These are phyloP conservation scores for Orycteropus afer DNA, from an alignment of 2,113 vertebrate genomes.

Conservation along the genomic window DNA sequence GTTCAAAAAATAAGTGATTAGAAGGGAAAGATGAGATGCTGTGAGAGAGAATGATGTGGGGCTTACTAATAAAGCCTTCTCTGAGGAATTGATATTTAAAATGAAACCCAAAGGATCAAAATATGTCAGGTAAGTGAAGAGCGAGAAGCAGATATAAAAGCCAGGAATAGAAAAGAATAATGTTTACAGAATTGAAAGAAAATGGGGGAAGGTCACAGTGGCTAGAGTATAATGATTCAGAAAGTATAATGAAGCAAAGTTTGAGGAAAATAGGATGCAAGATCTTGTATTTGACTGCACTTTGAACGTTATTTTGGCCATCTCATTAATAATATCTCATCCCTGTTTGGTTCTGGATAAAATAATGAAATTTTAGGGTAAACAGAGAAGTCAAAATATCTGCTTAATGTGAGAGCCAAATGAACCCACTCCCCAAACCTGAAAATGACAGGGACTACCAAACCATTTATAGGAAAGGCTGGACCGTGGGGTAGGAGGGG, in stretches of 20 bases:
- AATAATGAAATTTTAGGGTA: not conserved
- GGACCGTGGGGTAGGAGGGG: too few species aligned
- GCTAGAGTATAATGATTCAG: not conserved
- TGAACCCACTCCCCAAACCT: accelerated
- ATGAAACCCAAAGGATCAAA: not conserved
- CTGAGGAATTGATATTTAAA: too few species aligned
- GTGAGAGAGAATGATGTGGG: not conserved
- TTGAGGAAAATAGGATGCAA: not conserved
- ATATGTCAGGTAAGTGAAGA: not conserved
- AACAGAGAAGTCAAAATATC: not conserved
- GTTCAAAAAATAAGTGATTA: not conserved
- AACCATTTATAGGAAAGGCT: not conserved
- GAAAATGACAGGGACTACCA: not conserved
- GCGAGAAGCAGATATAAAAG: not conserved
- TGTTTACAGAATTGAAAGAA: not conserved
- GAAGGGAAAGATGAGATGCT: not conserved
- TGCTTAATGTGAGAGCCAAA: not conserved
- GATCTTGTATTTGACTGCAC: not conserved
- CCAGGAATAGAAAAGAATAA: not conserved
- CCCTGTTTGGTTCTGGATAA: not conserved
- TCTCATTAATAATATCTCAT: not conserved
- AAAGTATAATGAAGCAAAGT: not conserved
- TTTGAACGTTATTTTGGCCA: not conserved
- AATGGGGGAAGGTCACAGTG: not conserved
- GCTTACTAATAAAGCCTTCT: not conserved